phyloP scores from a whole-genome alignment of 2,797 vertebrate species.

The Tokudaia tokunoshimensis region DNA sequence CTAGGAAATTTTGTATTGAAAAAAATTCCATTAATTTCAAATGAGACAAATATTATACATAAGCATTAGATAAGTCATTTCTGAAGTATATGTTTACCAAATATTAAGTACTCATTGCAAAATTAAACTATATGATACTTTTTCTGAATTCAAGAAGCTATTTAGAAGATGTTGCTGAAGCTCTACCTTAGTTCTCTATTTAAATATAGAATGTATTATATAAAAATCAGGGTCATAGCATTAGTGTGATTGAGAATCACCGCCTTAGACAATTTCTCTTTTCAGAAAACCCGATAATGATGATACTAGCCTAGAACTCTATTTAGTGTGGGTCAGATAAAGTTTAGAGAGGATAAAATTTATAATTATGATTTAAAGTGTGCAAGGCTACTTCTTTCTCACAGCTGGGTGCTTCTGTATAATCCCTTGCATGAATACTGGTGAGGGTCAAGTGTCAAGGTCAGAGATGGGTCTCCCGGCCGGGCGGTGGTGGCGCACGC shows the following conservation, averaged over 20 bases:
- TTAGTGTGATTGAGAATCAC: not conserved
- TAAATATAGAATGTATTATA: not conserved
- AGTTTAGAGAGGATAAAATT: not conserved
- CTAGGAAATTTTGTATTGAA: not conserved
- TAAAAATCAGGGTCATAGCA: not conserved
- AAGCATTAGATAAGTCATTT: not conserved
- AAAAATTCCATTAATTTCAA: not conserved
- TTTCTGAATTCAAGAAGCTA: not conserved
- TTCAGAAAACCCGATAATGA: not conserved
- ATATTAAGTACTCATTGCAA: not conserved
- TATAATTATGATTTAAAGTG: not conserved
- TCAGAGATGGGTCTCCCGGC: no score
- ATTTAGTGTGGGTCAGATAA: not conserved
- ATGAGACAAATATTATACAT: not conserved
- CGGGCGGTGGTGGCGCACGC: no score
- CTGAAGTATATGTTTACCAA: not conserved
- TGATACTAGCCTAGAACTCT: not conserved
- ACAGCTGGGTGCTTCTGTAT: not conserved
- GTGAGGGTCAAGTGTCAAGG: not conserved
- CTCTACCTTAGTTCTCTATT: not conserved
- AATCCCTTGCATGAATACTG: accelerated
- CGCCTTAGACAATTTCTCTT: not conserved
- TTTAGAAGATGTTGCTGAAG: not conserved
- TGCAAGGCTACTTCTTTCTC: not conserved
- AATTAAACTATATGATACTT: not conserved